Evolutionary conservation across 2,797 vertebrate genomes (phyloP).

Genomic region (Luscinia megarhynchos): DNA sequence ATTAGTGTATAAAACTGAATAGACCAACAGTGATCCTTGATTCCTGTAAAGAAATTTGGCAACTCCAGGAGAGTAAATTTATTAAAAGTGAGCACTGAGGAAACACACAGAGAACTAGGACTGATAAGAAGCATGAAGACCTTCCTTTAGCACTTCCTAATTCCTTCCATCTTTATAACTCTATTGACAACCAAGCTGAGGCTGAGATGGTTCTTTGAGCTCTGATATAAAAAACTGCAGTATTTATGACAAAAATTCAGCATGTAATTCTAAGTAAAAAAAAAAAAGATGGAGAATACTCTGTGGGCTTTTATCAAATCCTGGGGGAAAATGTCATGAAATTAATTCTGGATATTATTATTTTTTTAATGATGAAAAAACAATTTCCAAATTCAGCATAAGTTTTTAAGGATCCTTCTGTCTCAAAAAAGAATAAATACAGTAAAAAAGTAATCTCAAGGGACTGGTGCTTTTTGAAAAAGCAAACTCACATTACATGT

Average conservation of each 20-base stretch:
- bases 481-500: background rate
- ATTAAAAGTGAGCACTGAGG: background rate
- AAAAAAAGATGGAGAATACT: background rate
- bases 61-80: background rate
- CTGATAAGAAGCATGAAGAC: background rate
- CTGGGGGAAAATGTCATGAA: fast-evolving
- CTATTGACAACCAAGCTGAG: background rate
- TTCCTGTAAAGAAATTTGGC: background rate
- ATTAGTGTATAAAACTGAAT: background rate
- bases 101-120: background rate
- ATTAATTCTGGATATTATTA: background rate
- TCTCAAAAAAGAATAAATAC: background rate
- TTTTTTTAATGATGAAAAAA: background rate
- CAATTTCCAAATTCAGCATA: background rate
- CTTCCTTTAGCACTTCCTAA: background rate
- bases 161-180: background rate
- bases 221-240: background rate
- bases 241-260: background rate
- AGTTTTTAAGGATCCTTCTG: background rate
- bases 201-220: background rate
- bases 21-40: background rate
- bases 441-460: background rate
- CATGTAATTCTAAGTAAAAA: background rate
- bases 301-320: background rate
- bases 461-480: background rate